These are phyloP conservation scores for Hyposmocoma kahamanoa DNA, from an alignment of 1,140 invertebrate species.

Conservation along the genomic window DNA sequence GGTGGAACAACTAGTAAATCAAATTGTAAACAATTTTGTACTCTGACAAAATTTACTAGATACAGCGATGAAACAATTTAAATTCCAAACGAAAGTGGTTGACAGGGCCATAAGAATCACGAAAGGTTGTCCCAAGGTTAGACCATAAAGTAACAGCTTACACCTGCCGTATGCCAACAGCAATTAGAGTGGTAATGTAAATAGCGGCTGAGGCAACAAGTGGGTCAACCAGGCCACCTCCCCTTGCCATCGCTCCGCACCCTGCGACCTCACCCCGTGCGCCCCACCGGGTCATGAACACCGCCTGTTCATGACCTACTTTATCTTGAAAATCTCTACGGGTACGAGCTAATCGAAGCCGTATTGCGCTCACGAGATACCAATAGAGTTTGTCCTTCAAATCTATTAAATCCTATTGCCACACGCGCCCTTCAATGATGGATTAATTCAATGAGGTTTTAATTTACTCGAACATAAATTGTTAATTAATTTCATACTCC, in stretches of 20 bases:
- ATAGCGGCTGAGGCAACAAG: conserved; percentile 60
- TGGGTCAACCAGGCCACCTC: conserved; percentile 54
- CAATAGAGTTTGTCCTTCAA: too few species aligned
- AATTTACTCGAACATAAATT: too few species aligned
- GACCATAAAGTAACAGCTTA: conserved; percentile 27
- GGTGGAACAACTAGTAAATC: too few species aligned
- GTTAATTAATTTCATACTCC: too few species aligned
- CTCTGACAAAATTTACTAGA: too few species aligned
- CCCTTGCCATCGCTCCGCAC: conserved; percentile 14
- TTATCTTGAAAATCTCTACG: conserved; percentile 47
- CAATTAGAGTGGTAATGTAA: conserved; percentile 61
- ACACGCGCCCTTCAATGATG: too few species aligned
- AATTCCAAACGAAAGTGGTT: background rate
- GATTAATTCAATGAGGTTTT: too few species aligned
- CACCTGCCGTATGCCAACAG: conserved; percentile 31
- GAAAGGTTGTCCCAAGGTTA: conserved; percentile 18
- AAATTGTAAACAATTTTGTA: too few species aligned
- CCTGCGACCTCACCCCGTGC: conserved; percentile 17
- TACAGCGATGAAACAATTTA: background rate
- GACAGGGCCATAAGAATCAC: conserved; percentile 8
- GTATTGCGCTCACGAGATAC: too few species aligned
- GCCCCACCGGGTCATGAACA: conserved; percentile 51
- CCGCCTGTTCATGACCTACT: conserved; percentile 61
- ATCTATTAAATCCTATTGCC: too few species aligned
- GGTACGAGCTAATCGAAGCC: conserved; percentile 18